phyloP scores from a whole-genome alignment of 2,113 vertebrate species.

The Acanthochromis polyacanthus region DNA sequence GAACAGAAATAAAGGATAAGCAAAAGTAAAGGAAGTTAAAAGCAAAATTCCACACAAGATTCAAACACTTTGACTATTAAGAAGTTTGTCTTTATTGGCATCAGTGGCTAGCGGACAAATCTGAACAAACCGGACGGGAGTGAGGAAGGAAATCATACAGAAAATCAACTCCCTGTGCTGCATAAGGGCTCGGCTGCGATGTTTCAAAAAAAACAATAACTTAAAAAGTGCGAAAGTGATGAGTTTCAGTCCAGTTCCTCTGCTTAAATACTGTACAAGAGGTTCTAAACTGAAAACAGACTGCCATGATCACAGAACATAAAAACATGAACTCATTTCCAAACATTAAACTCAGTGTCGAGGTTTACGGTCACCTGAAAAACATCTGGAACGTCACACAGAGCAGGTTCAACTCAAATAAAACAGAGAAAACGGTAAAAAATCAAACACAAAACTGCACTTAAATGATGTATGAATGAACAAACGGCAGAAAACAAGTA shows the following conservation, averaged over 20 bases:
- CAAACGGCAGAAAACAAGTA: slow-evolving; percentile 1
- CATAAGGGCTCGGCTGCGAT: slow-evolving; percentile 74
- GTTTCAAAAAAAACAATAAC: slow-evolving; percentile 28
- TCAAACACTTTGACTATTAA: slow-evolving; percentile 55
- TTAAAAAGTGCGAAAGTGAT: slow-evolving; percentile 60
- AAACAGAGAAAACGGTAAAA: neutral
- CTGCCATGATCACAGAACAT: slow-evolving; percentile 18
- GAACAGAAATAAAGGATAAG: too few species aligned
- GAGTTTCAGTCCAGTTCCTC: slow-evolving; percentile 36
- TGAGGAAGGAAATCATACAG: slow-evolving; percentile 30
- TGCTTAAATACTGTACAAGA: slow-evolving; percentile 70
- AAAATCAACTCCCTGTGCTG: slow-evolving; percentile 61
- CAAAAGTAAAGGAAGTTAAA: too few species aligned
- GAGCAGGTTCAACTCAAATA: neutral
- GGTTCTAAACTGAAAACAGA: slow-evolving; percentile 24
- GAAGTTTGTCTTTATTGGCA: slow-evolving; percentile 83
- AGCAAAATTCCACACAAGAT: neutral
- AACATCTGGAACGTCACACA: neutral
- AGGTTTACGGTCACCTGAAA: too few species aligned
- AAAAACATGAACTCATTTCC: slow-evolving; percentile 15
- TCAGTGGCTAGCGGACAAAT: slow-evolving; percentile 72
- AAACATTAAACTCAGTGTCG: too few species aligned
- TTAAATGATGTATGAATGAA: neutral
- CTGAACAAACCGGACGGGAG: slow-evolving; percentile 50
- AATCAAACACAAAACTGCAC: neutral